phyloP scores from a whole-genome alignment of 2,113 vertebrate genomes.

The Leiothrix lutea region DNA sequence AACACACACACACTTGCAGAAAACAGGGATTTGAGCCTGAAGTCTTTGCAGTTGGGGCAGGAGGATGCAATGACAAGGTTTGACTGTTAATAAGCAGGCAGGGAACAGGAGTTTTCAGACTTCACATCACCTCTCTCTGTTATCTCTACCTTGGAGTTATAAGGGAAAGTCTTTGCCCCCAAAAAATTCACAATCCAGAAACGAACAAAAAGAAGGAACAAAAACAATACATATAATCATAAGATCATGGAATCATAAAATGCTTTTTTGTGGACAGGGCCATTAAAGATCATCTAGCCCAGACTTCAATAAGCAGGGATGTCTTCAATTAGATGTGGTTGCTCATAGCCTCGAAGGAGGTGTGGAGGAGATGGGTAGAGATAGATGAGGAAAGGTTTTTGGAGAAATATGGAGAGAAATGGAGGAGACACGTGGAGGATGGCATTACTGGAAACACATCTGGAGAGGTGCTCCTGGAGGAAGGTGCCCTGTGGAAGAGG shows the following conservation, averaged over 20 bases:
- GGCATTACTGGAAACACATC: background rate
- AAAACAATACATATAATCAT: background rate
- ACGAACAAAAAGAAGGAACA: background rate
- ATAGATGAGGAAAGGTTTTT: background rate
- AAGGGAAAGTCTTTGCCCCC: background rate
- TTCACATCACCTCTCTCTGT: background rate
- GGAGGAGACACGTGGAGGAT: rapidly evolving
- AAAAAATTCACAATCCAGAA: background rate
- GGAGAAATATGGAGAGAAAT: background rate
- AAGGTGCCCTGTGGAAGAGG: background rate
- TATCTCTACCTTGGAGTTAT: background rate
- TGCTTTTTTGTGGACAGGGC: background rate
- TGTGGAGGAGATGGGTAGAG: background rate
- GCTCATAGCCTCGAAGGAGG: background rate
- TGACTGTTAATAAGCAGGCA: background rate
- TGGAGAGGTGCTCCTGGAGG: background rate
- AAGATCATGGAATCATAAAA: background rate
- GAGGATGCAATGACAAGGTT: background rate
- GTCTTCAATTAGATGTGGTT: background rate
- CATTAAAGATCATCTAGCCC: too few species aligned
- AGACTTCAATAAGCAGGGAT: background rate
- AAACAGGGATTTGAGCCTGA: background rate
- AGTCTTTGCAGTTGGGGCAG: background rate
- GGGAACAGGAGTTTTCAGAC: background rate
- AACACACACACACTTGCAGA: rapidly evolving